These are phyloP conservation scores for Ischnura elegans DNA, from an alignment of 2,888 invertebrate genomes.

Conservation along the genomic window DNA sequence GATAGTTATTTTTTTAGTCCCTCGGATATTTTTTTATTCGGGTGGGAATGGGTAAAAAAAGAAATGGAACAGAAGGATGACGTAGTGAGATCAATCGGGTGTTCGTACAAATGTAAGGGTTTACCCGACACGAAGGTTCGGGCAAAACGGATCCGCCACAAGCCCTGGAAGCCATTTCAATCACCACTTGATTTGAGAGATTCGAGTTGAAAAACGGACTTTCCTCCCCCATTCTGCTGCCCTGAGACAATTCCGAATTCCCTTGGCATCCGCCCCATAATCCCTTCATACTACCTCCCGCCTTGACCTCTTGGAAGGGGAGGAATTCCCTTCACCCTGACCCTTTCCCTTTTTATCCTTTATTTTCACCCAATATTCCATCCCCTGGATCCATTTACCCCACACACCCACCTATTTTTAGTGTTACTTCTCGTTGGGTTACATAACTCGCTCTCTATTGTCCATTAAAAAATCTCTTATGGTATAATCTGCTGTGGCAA, in stretches of 20 bases:
- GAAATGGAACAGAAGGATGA: background rate
- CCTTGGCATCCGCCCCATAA: background rate
- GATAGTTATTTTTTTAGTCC: background rate
- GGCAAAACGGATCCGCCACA: background rate
- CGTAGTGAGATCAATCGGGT: background rate
- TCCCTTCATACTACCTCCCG: background rate
- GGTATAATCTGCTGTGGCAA: no score
- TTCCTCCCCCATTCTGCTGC: background rate
- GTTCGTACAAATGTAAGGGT: background rate
- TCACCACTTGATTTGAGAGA: conserved; percentile 1
- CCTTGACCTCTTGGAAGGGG: background rate
- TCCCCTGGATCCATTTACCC: background rate
- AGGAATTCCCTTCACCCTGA: background rate
- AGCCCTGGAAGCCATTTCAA: background rate
- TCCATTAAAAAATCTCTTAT: no score
- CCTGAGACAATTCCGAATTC: background rate
- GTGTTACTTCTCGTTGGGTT: background rate
- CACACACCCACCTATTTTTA: background rate
- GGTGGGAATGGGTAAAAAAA: background rate
- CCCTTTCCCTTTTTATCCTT: background rate
- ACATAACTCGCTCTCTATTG: no score
- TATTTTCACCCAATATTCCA: background rate
- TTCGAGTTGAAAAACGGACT: background rate
- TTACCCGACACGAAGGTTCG: background rate
- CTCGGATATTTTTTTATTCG: background rate